phyloP scores from a whole-genome alignment of 2,113 vertebrate genomes.

The Mellivora capensis region DNA sequence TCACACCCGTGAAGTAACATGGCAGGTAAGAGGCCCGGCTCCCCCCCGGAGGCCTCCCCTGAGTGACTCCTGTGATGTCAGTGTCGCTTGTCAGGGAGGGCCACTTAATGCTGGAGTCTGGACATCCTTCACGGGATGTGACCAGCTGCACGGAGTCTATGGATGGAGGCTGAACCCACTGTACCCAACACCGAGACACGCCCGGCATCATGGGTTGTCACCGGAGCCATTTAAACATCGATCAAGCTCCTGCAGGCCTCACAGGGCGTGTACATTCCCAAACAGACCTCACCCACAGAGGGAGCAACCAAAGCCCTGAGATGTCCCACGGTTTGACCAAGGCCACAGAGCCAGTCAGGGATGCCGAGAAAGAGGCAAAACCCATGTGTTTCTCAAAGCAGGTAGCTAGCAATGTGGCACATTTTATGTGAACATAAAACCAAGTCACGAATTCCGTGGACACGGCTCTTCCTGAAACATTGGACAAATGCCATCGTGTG shows the following conservation, averaged over 20 bases:
- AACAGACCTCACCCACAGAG: not conserved
- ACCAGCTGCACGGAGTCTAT: not conserved
- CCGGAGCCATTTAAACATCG: not conserved
- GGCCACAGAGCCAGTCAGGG: not conserved
- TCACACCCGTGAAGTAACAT: not conserved
- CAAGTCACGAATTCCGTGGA: not conserved
- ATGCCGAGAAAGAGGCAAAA: not conserved
- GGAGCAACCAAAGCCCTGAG: not conserved
- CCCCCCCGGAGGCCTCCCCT: not conserved
- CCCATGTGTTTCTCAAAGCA: not conserved
- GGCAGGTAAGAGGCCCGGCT: not conserved
- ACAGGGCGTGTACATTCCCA: not conserved
- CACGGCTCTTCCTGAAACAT: not conserved
- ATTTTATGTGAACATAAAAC: not conserved
- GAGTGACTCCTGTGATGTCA: not conserved
- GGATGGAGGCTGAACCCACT: not conserved
- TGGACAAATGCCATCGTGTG: accelerated
- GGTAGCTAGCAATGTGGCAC: not conserved
- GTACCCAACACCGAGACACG: not conserved
- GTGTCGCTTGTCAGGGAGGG: not conserved
- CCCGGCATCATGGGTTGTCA: not conserved
- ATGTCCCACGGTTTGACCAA: not conserved
- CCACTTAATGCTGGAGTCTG: not conserved
- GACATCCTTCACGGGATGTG: not conserved
- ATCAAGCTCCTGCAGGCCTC: not conserved